These are phyloP conservation scores for Ruditapes philippinarum DNA, from an alignment of 1,140 invertebrate genomes.

Conservation along the genomic window DNA sequence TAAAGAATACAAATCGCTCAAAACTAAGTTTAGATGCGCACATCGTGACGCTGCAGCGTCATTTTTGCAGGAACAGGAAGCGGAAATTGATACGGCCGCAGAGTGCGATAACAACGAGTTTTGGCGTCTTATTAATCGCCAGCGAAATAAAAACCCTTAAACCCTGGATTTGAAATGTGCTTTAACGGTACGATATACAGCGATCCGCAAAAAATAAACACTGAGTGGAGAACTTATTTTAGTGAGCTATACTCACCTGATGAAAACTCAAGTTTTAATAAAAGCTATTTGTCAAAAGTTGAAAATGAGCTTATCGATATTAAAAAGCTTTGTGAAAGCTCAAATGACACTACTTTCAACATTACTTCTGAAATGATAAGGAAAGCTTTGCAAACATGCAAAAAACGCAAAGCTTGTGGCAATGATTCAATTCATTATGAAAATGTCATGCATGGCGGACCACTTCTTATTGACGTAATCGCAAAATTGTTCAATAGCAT, in stretches of 20 bases:
- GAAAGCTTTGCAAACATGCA: neutral
- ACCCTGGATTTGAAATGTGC: neutral
- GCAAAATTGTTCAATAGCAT: neutral
- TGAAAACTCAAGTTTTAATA: neutral
- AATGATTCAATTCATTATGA: neutral
- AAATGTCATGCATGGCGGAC: neutral
- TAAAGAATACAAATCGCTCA: neutral
- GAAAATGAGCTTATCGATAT: neutral
- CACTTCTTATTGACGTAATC: neutral
- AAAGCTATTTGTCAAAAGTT: neutral
- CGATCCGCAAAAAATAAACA: neutral
- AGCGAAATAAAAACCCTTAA: neutral
- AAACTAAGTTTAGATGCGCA: neutral
- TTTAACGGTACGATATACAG: neutral
- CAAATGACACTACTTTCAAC: neutral
- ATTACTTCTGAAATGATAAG: neutral
- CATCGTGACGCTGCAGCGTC: neutral
- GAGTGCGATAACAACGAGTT: conserved; percentile 27
- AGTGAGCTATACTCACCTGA: neutral
- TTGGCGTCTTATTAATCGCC: neutral
- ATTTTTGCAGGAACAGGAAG: neutral
- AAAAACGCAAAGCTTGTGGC: conserved; percentile 11
- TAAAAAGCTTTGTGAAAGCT: neutral
- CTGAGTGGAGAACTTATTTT: neutral
- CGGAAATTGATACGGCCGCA: conserved; percentile 3